Base-by-base conservation (phyloP, 2,113 vertebrate species). In the Pogona vitticeps region DNA sequence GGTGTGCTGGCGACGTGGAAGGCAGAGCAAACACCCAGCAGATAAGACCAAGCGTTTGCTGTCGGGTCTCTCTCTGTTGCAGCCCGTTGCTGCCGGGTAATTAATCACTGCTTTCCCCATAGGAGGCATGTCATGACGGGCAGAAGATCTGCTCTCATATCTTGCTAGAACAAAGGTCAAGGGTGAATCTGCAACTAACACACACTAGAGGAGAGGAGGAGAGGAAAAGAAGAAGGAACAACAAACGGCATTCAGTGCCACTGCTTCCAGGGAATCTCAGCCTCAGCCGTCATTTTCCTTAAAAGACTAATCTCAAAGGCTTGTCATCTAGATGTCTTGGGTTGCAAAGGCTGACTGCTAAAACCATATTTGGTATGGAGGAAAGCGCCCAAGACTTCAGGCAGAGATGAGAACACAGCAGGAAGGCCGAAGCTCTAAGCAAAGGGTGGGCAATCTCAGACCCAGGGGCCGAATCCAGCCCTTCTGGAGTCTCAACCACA, bases 1-100 rank as follows among this genome's bases (percentile, higher is more conserved):
- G 86, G 56, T 85, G 84, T 0, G 79, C 17, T 38, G 85, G 81
- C 73, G 86, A 87, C 31, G 56, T 23, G 14, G 82, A 90, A 88
- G 85, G 79, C 58, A 75, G 73, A 23, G 61, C 76, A 81, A 38
- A 76, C 23, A 23, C 3, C 7, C 42, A 42, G 76, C 42, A 87
- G 91, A 91, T 89, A 89, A 90, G 86, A 68, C 71, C 93, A 94
- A 94, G 89, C 88, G 88, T 85, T 92, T 81, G 85, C 42, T 90
- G 88, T 83, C 84, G 86, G 83, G 46, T 76, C 42, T 67, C 59
- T 9, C 77, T 70, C 80, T 93, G 76, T 84, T 46, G 23, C 71
- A 88, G 94, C 78, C 83, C 28, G 82, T 87, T 91, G 92, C n/a
- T 91, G 80, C 80, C 87, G n/a, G 71, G 88, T 86, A 94, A 90